Percentiles rank a stretch among this genome's conserved stretches.
Evolutionary conservation across 2,113 vertebrate species (phyloP).

Genomic region (Centropus bengalensis): DNA sequence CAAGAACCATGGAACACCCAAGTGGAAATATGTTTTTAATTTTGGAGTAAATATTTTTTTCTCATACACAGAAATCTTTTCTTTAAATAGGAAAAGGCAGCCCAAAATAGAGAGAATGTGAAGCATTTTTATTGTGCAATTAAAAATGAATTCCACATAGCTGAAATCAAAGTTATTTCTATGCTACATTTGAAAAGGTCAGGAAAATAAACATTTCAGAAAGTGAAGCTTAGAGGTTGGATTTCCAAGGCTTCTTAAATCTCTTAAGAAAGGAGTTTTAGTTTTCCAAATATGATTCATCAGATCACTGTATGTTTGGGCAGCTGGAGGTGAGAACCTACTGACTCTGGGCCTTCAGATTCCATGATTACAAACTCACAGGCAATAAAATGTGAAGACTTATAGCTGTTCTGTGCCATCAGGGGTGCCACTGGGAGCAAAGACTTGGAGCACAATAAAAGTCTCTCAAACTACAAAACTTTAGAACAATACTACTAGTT

Average conservation of each 20-base stretch:
- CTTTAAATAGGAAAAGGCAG: slow-evolving; percentile 38
- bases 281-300: background rate
- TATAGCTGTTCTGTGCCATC: background rate
- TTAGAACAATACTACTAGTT: background rate
- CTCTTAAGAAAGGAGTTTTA: background rate
- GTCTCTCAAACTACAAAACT: background rate
- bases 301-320: background rate
- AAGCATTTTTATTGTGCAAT: slow-evolving; percentile 34
- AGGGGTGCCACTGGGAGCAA: background rate
- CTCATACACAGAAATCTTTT: slow-evolving; percentile 16
- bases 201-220: slow-evolving; percentile 37
- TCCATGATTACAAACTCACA: background rate
- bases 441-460: background rate
- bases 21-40: slow-evolving; percentile 72
- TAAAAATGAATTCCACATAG: slow-evolving; percentile 48
- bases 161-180: slow-evolving; percentile 52
- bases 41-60: slow-evolving; percentile 74
- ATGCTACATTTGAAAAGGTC: background rate
- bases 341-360: background rate
- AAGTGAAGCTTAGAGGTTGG: background rate
- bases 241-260: background rate
- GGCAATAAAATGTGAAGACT: background rate
- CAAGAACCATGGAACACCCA: slow-evolving; percentile 71
- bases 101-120: slow-evolving; percentile 47
- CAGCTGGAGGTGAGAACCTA: background rate